Conservation (phyloP, 2,888 invertebrate species). For the Rhamphomyia laevipes region DNA sequence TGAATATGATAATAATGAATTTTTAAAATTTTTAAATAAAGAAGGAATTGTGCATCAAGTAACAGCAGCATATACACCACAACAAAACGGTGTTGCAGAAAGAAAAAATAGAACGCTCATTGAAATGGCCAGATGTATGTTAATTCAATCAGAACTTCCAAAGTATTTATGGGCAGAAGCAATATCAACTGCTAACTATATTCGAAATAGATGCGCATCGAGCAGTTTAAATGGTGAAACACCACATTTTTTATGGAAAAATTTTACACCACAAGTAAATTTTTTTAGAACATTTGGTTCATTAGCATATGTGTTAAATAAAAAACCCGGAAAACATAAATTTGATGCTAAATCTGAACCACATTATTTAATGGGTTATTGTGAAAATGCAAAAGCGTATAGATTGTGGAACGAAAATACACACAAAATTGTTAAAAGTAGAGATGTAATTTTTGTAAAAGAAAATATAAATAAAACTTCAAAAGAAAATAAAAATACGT, state of each 20-base stretch:
- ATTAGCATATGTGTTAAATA: background rate
- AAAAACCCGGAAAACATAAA: conserved; percentile 10
- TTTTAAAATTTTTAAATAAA: background rate
- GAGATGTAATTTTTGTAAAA: background rate
- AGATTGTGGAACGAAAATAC: background rate
- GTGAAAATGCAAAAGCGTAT: conserved; percentile 1
- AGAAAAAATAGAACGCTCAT: background rate
- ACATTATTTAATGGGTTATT: background rate
- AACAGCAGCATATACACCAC: conserved; percentile 1
- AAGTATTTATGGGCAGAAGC: background rate
- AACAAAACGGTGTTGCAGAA: background rate
- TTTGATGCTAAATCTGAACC: conserved; percentile 9
- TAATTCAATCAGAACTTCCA: background rate
- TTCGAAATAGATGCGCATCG: background rate
- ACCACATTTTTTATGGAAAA: background rate
- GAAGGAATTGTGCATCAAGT: background rate
- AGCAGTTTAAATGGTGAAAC: background rate
- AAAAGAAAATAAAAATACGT: background rate
- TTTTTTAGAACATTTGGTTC: background rate
- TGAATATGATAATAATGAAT: background rate
- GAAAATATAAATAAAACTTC: background rate
- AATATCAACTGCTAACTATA: background rate
- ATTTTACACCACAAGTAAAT: background rate
- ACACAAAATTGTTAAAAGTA: background rate
- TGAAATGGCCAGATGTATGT: background rate